Base-by-base conservation (phyloP, 2,113 vertebrate species). In the Tonatia bakeri region DNA sequence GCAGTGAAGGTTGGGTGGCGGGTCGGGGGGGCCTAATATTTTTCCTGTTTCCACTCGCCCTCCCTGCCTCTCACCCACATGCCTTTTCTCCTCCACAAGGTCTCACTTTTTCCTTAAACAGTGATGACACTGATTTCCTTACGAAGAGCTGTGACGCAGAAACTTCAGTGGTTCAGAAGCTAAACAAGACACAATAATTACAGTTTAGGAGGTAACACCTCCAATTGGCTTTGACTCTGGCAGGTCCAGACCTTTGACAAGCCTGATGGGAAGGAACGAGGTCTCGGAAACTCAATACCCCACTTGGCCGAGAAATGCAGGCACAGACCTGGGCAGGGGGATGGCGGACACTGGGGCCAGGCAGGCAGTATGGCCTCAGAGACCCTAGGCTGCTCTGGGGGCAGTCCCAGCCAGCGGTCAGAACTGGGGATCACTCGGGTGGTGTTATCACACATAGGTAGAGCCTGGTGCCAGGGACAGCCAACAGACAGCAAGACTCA, bases 1-100 rank as follows among this genome's bases (percentile, higher is more conserved):
- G 15, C 22, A 1, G 4, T 1, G 16, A 64, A 56, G 19, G 15
- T 11, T 14, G 24, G 8, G 22, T 3, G 4, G 11, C 24, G 59
- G 59, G 59, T 0, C 0, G 5, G 11, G 5, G 6, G 31, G 4
- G 24, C 8, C 17, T 7, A 10, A 5, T 26, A 1, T 59, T 36
- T 15, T 1, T 17, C 0, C 64, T 15, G 24, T 26, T 75, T 67
- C 33, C 61, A 7, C 20, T 59, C 3, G 3, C 8, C 33, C 45
- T 38, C 64, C 38, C 19, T 54, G 7, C 31, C 50, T 45, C 45
- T 67, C 65, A 54, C 22, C 1, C 13, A 24, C 3, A 0, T 19
- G 17, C 22, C 33, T 81, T 75, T 64, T 45, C 33, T 64, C 47
- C 24, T 76, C 80, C 14, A 28, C 24, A 38, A 28, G 7, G 6